Conservation (phyloP, 2,888 invertebrate genomes). For the Phengaris arion region DNA sequence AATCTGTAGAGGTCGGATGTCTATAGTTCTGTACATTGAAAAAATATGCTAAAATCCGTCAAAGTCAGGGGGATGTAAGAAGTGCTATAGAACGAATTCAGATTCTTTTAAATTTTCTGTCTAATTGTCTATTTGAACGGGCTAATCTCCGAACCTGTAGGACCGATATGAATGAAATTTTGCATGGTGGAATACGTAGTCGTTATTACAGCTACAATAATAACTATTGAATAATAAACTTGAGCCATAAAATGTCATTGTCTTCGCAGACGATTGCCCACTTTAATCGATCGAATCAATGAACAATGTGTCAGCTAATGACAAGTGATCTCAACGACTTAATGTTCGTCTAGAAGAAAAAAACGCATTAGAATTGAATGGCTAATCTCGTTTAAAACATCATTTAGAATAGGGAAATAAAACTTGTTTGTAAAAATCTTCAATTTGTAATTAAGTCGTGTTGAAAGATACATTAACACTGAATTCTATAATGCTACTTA, state of each 20-base stretch:
- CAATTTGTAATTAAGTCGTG: background rate
- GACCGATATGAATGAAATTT: no score
- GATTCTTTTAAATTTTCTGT: no score
- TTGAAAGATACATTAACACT: background rate
- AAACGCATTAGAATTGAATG: conserved; percentile 22
- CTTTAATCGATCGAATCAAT: conserved; percentile 8
- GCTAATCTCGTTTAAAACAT: conserved; percentile 4
- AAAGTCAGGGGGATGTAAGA: no score
- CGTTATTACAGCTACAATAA: background rate
- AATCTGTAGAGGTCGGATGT: no score
- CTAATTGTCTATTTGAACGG: no score
- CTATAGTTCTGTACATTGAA: no score
- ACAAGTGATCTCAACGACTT: conserved; percentile 15
- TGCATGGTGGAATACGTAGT: no score
- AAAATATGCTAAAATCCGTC: no score
- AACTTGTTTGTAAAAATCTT: background rate
- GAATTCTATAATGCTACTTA: background rate
- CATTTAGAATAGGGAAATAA: conserved; percentile 1
- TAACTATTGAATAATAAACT: background rate
- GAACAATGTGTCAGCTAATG: conserved; percentile 20
- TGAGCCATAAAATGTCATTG: background rate
- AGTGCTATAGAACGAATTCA: no score
- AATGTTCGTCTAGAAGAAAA: conserved; percentile 4
- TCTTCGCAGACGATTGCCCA: background rate
- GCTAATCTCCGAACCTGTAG: no score